Conservation (phyloP, 2,888 invertebrate genomes). For the Drosophila mimica region DNA sequence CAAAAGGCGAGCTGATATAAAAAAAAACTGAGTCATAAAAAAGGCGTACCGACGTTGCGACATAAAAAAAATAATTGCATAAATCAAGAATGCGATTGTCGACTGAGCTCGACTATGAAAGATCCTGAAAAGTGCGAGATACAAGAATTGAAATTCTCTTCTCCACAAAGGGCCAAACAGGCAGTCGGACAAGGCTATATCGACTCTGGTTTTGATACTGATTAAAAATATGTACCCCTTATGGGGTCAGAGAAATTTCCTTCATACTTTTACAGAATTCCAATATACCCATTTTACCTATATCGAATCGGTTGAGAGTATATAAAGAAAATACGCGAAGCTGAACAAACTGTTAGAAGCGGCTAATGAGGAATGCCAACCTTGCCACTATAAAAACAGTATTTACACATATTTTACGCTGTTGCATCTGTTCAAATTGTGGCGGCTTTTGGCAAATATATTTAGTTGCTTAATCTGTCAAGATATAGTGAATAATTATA, state of each 20-base stretch:
- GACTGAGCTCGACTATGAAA: neutral
- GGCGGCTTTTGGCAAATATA: conserved; percentile 20
- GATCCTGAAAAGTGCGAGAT: neutral
- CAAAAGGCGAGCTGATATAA: neutral
- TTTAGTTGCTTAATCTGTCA: neutral
- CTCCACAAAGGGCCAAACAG: neutral
- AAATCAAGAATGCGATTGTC: neutral
- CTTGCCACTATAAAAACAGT: conserved; percentile 23
- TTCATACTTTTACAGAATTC: neutral
- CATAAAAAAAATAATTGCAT: neutral
- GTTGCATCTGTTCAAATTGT: conserved; percentile 49
- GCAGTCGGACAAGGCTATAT: neutral
- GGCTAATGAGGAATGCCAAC: conserved; percentile 46
- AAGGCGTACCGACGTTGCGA: neutral
- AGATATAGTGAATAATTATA: neutral
- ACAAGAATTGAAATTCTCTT: neutral
- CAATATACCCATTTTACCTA: accelerated
- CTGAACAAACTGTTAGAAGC: conserved; percentile 52
- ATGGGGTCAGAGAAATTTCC: neutral
- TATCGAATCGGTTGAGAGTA: neutral
- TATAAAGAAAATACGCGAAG: conserved; percentile 3
- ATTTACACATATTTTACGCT: conserved; percentile 3
- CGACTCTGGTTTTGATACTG: neutral
- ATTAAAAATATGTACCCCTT: neutral
- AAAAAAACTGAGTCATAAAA: neutral